Evolutionary conservation across 2,797 vertebrate genomes (phyloP).

Genomic region (Myotis vivesi): DNA sequence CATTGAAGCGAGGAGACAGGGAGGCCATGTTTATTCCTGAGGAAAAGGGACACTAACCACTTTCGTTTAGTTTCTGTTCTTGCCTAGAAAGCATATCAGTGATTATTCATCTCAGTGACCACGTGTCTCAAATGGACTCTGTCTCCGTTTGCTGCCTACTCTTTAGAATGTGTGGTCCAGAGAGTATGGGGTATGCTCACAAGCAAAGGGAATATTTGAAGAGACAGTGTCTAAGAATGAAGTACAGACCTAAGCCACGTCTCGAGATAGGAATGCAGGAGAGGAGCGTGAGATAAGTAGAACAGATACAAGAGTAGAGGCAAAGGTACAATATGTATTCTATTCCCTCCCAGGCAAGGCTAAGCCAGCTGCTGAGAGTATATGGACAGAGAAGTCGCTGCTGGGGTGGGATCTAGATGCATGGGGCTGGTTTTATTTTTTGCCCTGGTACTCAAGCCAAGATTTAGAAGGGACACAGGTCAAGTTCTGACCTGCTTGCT

Average conservation of each 20-base stretch:
- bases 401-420: not conserved
- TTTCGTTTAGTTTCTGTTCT: slow-evolving; percentile 39
- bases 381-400: not conserved
- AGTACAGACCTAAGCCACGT: not conserved
- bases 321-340: not conserved
- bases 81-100: slow-evolving; percentile 1
- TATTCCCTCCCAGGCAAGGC: not conserved
- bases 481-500: not conserved
- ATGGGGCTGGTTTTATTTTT: not conserved
- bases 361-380: not conserved
- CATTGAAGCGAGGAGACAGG: not conserved
- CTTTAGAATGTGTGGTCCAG: not conserved
- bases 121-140: not conserved
- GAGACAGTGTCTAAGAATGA: not conserved
- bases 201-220: not conserved
- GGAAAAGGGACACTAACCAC: slow-evolving; percentile 26
- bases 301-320: not conserved
- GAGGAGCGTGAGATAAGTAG: not conserved
- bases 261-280: not conserved
- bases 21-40: slow-evolving; percentile 37
- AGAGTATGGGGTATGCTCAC: not conserved
- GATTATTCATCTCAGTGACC: slow-evolving; percentile 1
- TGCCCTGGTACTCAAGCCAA: not conserved
- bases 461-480: not conserved
- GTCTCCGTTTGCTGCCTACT: not conserved